Percentiles rank a stretch among this genome's conserved stretches.
Evolutionary conservation across 2,888 invertebrate genomes (phyloP).

Genomic region (Blera fallax): DNA sequence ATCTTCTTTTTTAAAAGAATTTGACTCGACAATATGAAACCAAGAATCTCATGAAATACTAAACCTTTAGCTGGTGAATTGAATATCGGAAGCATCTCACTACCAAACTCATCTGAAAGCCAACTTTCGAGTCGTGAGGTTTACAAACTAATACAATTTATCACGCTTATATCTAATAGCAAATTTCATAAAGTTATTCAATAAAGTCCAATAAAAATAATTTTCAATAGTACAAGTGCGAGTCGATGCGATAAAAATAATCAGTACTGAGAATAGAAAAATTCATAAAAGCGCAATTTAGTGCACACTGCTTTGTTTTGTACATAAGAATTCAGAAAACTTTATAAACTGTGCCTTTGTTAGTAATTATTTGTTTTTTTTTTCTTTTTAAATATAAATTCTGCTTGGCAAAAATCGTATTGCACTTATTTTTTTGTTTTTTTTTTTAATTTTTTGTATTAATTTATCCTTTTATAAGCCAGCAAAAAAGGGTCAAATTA

Average conservation of each 20-base stretch:
- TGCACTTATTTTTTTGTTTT: conserved; percentile 47
- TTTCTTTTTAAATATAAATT: conserved; percentile 18
- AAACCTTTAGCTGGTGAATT: too few relatives aligned
- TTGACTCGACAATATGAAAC: too few relatives aligned
- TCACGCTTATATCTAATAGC: conserved; percentile 13
- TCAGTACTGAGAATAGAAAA: conserved; percentile 59
- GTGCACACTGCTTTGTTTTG: conserved; percentile 32
- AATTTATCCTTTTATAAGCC: conserved; percentile 8
- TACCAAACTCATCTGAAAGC: too few relatives aligned
- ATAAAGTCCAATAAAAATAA: neutral
- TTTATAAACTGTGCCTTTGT: conserved; percentile 29
- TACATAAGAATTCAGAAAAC: conserved; percentile 24
- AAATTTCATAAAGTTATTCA: neutral
- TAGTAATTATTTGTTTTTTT: neutral
- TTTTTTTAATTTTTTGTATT: conserved; percentile 5
- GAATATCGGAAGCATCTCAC: too few relatives aligned
- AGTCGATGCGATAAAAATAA: conserved; percentile 52
- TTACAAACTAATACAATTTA: neutral
- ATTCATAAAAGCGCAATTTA: conserved; percentile 42
- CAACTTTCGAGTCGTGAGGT: neutral
- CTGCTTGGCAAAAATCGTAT: conserved; percentile 67
- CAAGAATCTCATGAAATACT: too few relatives aligned
- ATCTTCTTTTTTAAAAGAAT: neutral
- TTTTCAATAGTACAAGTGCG: conserved; percentile 4
- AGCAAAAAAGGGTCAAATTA: conserved; percentile 25